Evolutionary conservation across 2,113 vertebrate species (phyloP), one percentile per base, ranked within the genome.

Genomic region (Himantopus leucocephalus): DNA sequence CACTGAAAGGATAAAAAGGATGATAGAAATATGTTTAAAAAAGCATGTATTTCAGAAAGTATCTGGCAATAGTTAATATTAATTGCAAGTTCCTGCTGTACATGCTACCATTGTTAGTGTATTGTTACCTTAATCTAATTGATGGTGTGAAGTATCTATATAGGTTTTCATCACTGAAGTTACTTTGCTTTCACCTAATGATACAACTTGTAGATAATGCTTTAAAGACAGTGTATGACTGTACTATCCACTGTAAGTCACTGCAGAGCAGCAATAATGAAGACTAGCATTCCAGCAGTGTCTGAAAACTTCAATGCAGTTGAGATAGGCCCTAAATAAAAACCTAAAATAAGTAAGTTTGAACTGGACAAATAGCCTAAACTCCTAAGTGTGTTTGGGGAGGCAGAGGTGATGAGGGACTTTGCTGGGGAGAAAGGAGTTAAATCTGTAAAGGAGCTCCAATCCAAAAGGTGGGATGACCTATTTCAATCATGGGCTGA

Each of bases 351-450:
- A 21, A 63, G 5, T 21, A 59, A 39, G 19, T 27, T 45, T 59
- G 3, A 78, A 12, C 34, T 21, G 52, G 37, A 74, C 10, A 29
- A 77, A 48, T 4, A 6, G 32, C 26, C 47, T 41, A 67, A 67
- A 43, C 6, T 6, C 0, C 0, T 39, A 10, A 1, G 8, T 37
- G 20, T 18, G 12, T 3, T 64, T 48, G 24, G 22, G n/a, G 85
- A 47, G 70, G 24, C 37, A 85, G 35, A 89, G 39, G 16, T 0
- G 1, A 13, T 0, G 0, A 72, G 24, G 8, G 27, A 15, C 17
- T 37, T 3, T 2, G 24, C 86, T 23, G 30, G 13, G 19, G 9
- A 94, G 4, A 62, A 50, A n/a, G 39, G 0, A 41, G 19, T 68
- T 52, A n/a, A 75, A 56, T n/a, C 24, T 37, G 32, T 10, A 77